Evolutionary conservation across 2,113 vertebrate genomes (phyloP).

Genomic region (Oenanthe melanoleuca): DNA sequence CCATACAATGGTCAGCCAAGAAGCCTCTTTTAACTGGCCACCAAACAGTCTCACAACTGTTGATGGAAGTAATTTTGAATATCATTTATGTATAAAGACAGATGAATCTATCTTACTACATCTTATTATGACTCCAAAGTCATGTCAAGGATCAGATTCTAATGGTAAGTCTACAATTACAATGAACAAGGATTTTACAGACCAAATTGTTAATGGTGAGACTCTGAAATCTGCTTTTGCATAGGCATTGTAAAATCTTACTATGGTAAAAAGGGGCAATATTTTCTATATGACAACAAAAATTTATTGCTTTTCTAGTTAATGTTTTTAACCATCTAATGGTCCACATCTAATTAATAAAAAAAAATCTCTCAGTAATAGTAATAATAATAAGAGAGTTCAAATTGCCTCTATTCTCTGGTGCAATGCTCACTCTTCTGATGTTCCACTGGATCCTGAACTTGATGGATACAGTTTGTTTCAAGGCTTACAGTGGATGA

Average conservation of each 20-base stretch:
- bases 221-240: background rate
- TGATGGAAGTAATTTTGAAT: background rate
- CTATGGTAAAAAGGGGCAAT: background rate
- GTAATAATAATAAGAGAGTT: background rate
- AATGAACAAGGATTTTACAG: background rate
- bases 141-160: background rate
- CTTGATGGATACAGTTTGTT: background rate
- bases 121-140: background rate
- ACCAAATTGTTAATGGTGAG: background rate
- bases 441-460: background rate
- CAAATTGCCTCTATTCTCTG: background rate
- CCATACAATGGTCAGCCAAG: background rate
- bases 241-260: background rate
- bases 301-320: background rate
- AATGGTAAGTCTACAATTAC: background rate
- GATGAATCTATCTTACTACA: background rate
- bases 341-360: background rate
- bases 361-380: background rate
- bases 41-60: background rate
- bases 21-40: background rate
- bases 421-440: background rate
- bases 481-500: background rate
- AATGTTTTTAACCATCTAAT: background rate
- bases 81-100: background rate
- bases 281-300: background rate